Percentiles rank a stretch among this genome's conserved stretches.
These are phyloP conservation scores for Sinella curviseta DNA, from an alignment of 1,140 invertebrate genomes.

Conservation along the genomic window DNA sequence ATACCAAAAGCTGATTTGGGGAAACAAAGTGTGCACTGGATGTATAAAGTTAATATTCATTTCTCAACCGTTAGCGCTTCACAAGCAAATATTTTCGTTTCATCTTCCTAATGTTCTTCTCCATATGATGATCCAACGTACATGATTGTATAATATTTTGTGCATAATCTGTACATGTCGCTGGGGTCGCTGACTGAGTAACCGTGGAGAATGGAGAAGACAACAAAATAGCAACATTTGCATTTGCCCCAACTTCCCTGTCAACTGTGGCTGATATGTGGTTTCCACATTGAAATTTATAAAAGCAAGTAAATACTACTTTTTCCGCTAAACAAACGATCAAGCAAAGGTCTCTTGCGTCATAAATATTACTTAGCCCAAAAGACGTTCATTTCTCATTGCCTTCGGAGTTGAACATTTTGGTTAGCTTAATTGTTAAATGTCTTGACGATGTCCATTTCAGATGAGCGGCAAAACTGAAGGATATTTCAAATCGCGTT, in stretches of 20 bases:
- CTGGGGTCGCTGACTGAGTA: neutral
- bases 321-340: neutral
- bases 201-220: neutral
- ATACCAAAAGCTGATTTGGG: neutral
- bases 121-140: neutral
- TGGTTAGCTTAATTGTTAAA: neutral
- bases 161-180: neutral
- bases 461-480: neutral
- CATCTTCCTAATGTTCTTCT: slow-evolving; percentile 6
- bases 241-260: neutral
- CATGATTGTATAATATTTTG: neutral
- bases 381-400: neutral
- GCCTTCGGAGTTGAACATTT: neutral
- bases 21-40: too few species aligned
- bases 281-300: neutral
- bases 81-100: neutral
- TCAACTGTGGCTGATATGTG: neutral
- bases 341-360: neutral
- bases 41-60: too few species aligned
- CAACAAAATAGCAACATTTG: neutral
- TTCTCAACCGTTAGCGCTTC: too few species aligned
- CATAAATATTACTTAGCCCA: neutral
- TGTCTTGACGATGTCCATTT: neutral
- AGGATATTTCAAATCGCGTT: neutral
- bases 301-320: neutral